A percentile compares a stretch with the other conserved stretches of the same genome.
These are phyloP conservation scores for Odontamblyopus rebecca DNA, from an alignment of 2,797 vertebrate species.

Conservation along the genomic window DNA sequence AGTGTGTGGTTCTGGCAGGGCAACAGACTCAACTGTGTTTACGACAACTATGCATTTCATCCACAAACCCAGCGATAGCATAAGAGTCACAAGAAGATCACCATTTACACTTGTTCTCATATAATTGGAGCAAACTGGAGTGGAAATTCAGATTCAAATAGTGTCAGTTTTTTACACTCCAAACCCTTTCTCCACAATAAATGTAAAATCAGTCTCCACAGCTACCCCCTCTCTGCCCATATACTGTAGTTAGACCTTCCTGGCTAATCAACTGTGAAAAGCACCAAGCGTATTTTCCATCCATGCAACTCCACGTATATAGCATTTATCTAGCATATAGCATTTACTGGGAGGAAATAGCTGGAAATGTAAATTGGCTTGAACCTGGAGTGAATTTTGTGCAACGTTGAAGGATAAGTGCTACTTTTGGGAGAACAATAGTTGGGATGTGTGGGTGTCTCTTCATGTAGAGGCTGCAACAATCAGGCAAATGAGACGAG, in stretches of 20 bases:
- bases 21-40: background rate
- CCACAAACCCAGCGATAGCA: background rate
- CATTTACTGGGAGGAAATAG: background rate
- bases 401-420: constrained; percentile 1
- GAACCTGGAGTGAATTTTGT: background rate
- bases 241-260: background rate
- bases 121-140: constrained; percentile 9
- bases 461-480: constrained; percentile 16
- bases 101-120: constrained; percentile 22
- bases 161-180: constrained; percentile 11
- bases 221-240: background rate
- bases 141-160: constrained; percentile 15
- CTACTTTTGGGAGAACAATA: constrained; percentile 5
- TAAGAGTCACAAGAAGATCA: constrained; percentile 2
- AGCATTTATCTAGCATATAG: background rate
- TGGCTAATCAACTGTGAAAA: background rate
- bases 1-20: no score
- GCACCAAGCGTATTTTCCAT: background rate
- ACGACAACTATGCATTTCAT: constrained; percentile 1
- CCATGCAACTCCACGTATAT: no score
- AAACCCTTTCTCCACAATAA: background rate
- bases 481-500: background rate
- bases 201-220: background rate
- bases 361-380: constrained; percentile 5
- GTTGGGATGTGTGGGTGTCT: constrained; percentile 19